Evolutionary conservation across 2,113 vertebrate species (phyloP).

Genomic region (Gambusia affinis): DNA sequence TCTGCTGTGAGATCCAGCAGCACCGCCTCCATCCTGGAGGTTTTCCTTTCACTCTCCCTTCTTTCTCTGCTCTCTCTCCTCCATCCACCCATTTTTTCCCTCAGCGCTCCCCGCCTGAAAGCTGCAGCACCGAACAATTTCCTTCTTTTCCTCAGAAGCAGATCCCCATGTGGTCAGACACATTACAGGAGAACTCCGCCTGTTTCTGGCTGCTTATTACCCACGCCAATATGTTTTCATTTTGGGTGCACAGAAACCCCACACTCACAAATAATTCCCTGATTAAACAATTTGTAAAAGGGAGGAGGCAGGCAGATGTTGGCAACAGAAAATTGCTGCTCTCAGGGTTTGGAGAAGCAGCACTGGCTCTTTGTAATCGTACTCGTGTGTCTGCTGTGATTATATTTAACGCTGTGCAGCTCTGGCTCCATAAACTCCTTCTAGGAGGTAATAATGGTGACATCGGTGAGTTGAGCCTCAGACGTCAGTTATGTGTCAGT

Average conservation of each 20-base stretch:
- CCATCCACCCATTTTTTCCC: background rate
- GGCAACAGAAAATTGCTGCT: slow-evolving; percentile 42
- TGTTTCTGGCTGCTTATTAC: background rate
- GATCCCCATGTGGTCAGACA: slow-evolving; percentile 27
- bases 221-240: slow-evolving; percentile 25
- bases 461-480: slow-evolving; percentile 17
- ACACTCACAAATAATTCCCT: slow-evolving; percentile 20
- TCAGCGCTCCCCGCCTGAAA: background rate
- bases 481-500: slow-evolving; percentile 29
- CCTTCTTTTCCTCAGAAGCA: slow-evolving; percentile 4
- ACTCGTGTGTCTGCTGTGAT: slow-evolving; percentile 11
- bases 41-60: background rate
- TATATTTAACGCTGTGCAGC: slow-evolving; percentile 2
- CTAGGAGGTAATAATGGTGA: slow-evolving; percentile 46
- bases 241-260: slow-evolving; percentile 12
- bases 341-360: slow-evolving; percentile 23
- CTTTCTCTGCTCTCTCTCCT: background rate
- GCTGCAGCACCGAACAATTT: slow-evolving; percentile 32
- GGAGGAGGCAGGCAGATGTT: slow-evolving; percentile 36
- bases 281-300: slow-evolving; percentile 59
- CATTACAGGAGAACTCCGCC: slow-evolving; percentile 1
- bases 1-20: background rate
- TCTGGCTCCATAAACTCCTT: slow-evolving; percentile 36
- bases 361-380: slow-evolving; percentile 15
- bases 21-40: background rate